Conservation (phyloP, 2,888 invertebrate genomes). For the Yponomeuta cagnagella region DNA sequence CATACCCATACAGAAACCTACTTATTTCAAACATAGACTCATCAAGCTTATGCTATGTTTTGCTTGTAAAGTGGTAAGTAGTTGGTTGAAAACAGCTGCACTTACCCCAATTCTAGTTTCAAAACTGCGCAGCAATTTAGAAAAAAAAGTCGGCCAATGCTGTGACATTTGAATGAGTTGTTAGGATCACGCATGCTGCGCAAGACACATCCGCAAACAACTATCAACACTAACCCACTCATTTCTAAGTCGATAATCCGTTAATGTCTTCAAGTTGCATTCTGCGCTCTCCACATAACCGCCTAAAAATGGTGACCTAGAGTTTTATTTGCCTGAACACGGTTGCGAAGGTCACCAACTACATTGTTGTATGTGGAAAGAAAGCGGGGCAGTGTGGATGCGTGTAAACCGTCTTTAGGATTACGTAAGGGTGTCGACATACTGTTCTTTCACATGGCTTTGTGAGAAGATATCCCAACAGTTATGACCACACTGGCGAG, state of each 20-base stretch:
- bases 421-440: conserved; percentile 1
- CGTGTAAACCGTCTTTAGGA: background rate
- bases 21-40: too few relatives aligned
- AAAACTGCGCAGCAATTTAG: background rate
- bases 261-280: background rate
- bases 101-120: background rate
- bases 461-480: background rate
- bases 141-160: background rate
- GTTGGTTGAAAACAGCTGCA: background rate
- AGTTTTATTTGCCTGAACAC: background rate
- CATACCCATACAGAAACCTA: too few relatives aligned
- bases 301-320: background rate
- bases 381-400: background rate
- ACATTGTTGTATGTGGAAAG: background rate
- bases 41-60: too few relatives aligned
- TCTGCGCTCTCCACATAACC: background rate
- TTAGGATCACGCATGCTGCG: background rate
- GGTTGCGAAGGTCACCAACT: background rate
- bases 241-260: background rate
- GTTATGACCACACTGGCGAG: too few relatives aligned
- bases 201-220: background rate
- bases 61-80: too few relatives aligned
- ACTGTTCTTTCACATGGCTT: background rate
- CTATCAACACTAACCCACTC: background rate
- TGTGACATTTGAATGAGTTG: background rate